These are phyloP conservation scores for Hyla sarda DNA, from an alignment of 2,113 vertebrate species.

Conservation along the genomic window DNA sequence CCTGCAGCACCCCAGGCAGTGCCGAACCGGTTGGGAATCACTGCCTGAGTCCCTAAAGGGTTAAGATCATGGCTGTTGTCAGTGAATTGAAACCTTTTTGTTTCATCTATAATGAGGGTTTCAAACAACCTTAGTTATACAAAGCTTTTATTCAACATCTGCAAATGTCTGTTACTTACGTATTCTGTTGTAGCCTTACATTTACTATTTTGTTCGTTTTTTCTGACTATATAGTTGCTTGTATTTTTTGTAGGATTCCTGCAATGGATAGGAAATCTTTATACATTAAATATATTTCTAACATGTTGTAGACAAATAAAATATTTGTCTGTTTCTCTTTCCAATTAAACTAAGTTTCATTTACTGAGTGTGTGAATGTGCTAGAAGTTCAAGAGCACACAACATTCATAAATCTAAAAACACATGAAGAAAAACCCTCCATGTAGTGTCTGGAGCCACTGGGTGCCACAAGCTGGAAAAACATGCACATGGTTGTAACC, in stretches of 20 bases:
- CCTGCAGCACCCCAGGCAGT: too few relatives aligned
- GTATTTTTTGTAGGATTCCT: background rate
- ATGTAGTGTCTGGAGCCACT: slow-evolving; percentile 69
- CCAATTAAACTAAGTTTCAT: background rate
- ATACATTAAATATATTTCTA: background rate
- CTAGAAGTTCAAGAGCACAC: slow-evolving; percentile 3
- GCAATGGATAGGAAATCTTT: background rate
- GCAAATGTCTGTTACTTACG: too few relatives aligned
- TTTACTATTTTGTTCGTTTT: too few relatives aligned
- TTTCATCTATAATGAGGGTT: too few relatives aligned
- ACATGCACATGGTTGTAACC: slow-evolving; percentile 67
- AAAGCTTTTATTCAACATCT: too few relatives aligned
- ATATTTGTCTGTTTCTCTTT: background rate
- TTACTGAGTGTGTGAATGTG: background rate
- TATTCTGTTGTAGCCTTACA: too few relatives aligned
- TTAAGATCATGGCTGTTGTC: too few relatives aligned
- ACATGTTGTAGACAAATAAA: slow-evolving; percentile 4
- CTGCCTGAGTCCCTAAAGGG: too few relatives aligned
- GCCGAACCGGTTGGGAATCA: too few relatives aligned
- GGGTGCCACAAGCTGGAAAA: slow-evolving; percentile 79
- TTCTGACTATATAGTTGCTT: too few relatives aligned
- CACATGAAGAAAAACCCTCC: slow-evolving; percentile 73
- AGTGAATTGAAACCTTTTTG: too few relatives aligned
- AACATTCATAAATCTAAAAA: slow-evolving; percentile 83
- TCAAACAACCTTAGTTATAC: too few relatives aligned